Base-by-base conservation (phyloP, 2,888 invertebrate genomes). In the Craniophora ligustri region DNA sequence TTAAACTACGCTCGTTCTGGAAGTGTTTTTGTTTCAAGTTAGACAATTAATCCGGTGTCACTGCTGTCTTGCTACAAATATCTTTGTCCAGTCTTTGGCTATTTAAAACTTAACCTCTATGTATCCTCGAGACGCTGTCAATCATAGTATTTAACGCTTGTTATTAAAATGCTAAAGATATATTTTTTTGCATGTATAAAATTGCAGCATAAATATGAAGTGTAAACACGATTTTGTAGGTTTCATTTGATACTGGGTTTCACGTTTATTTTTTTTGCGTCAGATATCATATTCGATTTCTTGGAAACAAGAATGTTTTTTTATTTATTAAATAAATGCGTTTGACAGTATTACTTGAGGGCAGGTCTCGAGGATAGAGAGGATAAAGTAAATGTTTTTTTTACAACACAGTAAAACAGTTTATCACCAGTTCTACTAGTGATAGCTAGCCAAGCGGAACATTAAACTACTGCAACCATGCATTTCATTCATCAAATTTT, bases 51-150 rank as follows among this genome's bases (percentile, higher is more conserved):
- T 75, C 62, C 62, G 46, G 15, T 67, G 65, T 66, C 61, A 56
- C 23, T 50, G 41, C 15, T 15, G 47, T 15, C 21, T 59, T 30
- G 23, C 42, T 41, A 32, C 49, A 45, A 30, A 36, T 48, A 55
- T 56, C 59, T 59, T 35, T 44, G 54, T 41, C 15, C 50, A 46
- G 7, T 49, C 41, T 54, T 59, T 40, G 32, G 39, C 53, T 59
- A 60, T 62, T 70, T 63, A 47, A 57, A 53, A 45, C 53, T 39
- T 51, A 59, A 73, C 74, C 68, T 76, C 64, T 57, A 54, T 7
- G 16, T 65, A 53, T 53, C 67, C 70, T 72, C 42, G 56, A 75
- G 62, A 60, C 60, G 16, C 48, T 67, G 63, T 66, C 60, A 66
- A 68, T 72, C 67, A 66, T 57, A 63, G 41, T 62, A 10, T 56